Conservation (phyloP, 2,113 vertebrate species). For the Sinocyclocheilus anshuiensis region DNA sequence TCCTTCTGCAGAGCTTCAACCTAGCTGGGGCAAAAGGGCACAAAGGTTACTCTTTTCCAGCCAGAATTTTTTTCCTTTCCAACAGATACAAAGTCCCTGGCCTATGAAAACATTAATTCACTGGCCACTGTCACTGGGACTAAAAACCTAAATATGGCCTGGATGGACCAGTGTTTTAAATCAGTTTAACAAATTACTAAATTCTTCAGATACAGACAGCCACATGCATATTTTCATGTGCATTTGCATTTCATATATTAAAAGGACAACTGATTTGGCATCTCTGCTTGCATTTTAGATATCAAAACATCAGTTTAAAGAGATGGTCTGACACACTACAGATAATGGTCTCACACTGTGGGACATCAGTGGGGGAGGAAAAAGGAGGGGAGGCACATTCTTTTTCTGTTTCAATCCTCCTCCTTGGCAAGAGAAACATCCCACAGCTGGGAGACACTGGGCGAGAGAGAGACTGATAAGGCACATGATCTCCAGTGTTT, state of each 20-base stretch:
- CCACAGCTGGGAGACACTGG: neutral
- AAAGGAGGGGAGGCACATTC: neutral
- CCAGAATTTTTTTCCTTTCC: neutral
- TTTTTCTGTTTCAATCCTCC: neutral
- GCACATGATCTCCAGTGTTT: constrained; percentile 11
- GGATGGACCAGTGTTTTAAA: neutral
- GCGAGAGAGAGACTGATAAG: constrained; percentile 30
- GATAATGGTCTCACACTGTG: constrained; percentile 7
- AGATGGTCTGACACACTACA: neutral
- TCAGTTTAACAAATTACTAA: neutral
- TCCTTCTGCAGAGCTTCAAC: constrained; percentile 88
- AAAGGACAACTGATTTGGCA: neutral
- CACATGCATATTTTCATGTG: neutral
- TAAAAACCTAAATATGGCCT: neutral
- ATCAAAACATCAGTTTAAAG: neutral
- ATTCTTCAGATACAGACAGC: neutral
- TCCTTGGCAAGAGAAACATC: neutral
- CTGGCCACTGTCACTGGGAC: neutral
- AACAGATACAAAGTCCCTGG: neutral
- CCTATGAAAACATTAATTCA: neutral
- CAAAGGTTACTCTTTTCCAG: constrained; percentile 23
- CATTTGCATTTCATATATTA: too few relatives aligned
- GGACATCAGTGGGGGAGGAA: neutral
- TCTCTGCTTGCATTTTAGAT: neutral
- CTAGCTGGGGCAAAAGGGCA: constrained; percentile 77